These are phyloP conservation scores for Mungos mungo DNA, from an alignment of 2,113 vertebrate genomes.

Conservation along the genomic window DNA sequence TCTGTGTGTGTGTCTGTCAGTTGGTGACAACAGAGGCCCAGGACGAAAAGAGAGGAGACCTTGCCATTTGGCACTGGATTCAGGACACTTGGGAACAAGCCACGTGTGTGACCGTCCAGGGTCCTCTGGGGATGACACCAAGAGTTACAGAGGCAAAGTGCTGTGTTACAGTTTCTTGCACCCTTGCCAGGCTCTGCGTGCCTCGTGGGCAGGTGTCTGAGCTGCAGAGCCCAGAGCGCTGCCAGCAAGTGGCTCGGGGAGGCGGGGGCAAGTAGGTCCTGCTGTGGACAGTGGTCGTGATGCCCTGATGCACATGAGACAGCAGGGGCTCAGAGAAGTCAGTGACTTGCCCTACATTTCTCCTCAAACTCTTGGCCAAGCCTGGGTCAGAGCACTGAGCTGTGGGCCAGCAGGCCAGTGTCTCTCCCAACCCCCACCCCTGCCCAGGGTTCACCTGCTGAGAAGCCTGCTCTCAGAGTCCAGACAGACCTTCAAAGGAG, in stretches of 20 bases:
- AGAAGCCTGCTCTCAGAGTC: not conserved
- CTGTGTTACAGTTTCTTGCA: accelerated
- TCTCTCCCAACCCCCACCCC: not conserved
- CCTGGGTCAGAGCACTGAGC: accelerated
- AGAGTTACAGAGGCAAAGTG: not conserved
- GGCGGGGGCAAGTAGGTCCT: accelerated
- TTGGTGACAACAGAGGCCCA: not conserved
- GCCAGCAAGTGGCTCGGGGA: not conserved
- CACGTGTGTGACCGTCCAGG: not conserved
- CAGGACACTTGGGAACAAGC: too few relatives aligned
- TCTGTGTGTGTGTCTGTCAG: not conserved
- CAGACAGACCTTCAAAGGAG: not conserved
- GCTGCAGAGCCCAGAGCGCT: too few relatives aligned
- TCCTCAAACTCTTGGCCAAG: not conserved
- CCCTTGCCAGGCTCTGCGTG: accelerated
- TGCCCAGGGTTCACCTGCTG: too few relatives aligned
- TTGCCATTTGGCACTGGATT: not conserved
- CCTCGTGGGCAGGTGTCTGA: accelerated
- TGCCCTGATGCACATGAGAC: not conserved
- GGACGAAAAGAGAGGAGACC: not conserved
- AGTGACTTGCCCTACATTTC: not conserved
- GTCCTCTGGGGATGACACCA: not conserved
- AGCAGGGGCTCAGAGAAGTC: not conserved
- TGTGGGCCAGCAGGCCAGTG: not conserved
- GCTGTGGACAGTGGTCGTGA: too few relatives aligned